These are phyloP conservation scores for Drosophila tsacasi DNA, from an alignment of 1,140 invertebrate genomes.

Conservation along the genomic window DNA sequence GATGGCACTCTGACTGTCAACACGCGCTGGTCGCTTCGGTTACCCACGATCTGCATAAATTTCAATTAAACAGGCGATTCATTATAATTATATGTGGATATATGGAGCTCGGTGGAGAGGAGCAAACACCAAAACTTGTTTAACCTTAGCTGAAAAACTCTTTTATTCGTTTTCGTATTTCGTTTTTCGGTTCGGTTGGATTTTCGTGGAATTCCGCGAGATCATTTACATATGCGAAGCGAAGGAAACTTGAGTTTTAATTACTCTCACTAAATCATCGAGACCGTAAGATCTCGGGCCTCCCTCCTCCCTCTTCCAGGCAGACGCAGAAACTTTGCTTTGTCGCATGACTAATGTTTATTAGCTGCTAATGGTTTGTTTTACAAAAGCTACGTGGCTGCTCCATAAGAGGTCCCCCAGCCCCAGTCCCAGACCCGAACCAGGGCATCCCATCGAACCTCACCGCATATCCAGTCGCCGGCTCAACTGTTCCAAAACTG, in stretches of 20 bases:
- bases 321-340: conserved; percentile 43
- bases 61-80: conserved; percentile 70
- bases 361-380: conserved; percentile 85
- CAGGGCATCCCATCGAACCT: conserved; percentile 7
- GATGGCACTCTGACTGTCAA: conserved; percentile 62
- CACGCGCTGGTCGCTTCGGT: conserved; percentile 53
- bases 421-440: neutral
- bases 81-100: conserved; percentile 55
- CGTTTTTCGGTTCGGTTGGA: conserved; percentile 30
- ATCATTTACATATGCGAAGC: conserved; percentile 78
- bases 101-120: conserved; percentile 16
- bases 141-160: conserved; percentile 60
- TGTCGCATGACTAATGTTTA: conserved; percentile 84
- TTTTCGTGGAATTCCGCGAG: conserved; percentile 77
- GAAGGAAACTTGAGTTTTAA: conserved; percentile 80
- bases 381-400: conserved; percentile 82
- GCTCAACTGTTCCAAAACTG: conserved; percentile 58
- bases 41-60: conserved; percentile 68
- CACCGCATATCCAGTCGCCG: conserved; percentile 16
- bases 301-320: conserved; percentile 13
- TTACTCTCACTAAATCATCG: conserved; percentile 83
- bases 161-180: conserved; percentile 33
- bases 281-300: conserved; percentile 17
- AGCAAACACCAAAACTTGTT: conserved; percentile 64
- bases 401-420: conserved; percentile 18